Conservation (phyloP, 2,113 vertebrate genomes). For the Festucalex cinctus region DNA sequence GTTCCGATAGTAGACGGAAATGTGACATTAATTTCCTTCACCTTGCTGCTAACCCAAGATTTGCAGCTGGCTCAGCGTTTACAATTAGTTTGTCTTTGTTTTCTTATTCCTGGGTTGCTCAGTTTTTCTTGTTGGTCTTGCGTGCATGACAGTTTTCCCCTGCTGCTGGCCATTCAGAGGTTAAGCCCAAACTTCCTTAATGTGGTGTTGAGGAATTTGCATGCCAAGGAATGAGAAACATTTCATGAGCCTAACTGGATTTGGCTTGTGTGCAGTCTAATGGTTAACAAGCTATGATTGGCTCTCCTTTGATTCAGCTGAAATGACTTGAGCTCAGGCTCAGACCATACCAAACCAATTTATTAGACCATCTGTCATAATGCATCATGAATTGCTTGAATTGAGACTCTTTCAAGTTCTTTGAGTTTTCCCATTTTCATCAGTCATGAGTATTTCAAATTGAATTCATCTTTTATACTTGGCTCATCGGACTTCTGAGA, state of each 20-base stretch:
- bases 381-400: conserved; percentile 14
- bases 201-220: conserved; percentile 43
- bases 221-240: conserved; percentile 54
- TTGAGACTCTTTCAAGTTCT: not conserved
- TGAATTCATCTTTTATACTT: not conserved
- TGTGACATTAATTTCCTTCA: not conserved
- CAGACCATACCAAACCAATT: not conserved
- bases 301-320: conserved; percentile 45
- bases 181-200: conserved; percentile 46
- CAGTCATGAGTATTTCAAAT: not conserved
- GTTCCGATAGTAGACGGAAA: conserved; percentile 14
- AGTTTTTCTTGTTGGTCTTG: conserved; percentile 1
- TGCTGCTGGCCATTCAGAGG: conserved; percentile 22
- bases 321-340: conserved; percentile 22
- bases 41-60: conserved; percentile 7
- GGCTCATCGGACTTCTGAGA: not conserved
- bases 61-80: conserved; percentile 44
- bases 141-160: conserved; percentile 11
- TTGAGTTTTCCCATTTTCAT: not conserved
- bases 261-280: conserved; percentile 48
- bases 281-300: conserved; percentile 50
- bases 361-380: conserved; percentile 4
- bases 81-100: conserved; percentile 35
- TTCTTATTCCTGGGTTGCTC: conserved; percentile 22
- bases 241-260: conserved; percentile 53